These are phyloP conservation scores for Parapsyche elsis DNA, from an alignment of 1,140 invertebrate genomes.

Conservation along the genomic window DNA sequence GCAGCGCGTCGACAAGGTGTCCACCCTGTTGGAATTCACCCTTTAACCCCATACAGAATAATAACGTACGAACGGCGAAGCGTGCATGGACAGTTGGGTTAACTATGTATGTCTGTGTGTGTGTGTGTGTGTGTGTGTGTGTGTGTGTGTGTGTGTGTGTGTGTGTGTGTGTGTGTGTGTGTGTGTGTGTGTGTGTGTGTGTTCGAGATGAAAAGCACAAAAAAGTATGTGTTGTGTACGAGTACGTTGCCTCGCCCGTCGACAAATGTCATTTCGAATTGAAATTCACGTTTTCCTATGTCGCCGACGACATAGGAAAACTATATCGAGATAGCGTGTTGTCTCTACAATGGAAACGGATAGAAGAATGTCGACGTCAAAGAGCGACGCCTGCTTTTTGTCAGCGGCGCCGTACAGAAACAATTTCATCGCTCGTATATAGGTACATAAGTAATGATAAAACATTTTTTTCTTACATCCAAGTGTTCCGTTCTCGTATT, in stretches of 20 bases:
- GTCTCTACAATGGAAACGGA: neutral
- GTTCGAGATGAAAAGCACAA: neutral
- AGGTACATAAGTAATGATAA: too few relatives aligned
- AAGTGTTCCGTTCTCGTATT: too few relatives aligned
- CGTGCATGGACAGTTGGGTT: neutral
- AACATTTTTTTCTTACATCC: too few relatives aligned
- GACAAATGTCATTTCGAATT: conserved; percentile 18
- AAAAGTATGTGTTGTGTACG: neutral
- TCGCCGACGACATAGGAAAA: neutral
- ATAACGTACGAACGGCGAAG: neutral
- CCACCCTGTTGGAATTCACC: neutral
- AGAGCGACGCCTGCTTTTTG: too few relatives aligned
- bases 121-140: neutral
- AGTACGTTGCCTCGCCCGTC: neutral
- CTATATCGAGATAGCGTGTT: neutral
- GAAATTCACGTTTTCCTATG: conserved; percentile 18
- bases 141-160: neutral
- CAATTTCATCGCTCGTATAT: too few relatives aligned
- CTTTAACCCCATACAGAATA: neutral
- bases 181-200: neutral
- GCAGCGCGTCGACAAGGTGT: neutral
- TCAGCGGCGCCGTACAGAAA: too few relatives aligned
- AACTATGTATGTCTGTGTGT: neutral
- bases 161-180: neutral
- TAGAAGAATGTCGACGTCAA: too few relatives aligned